Evolutionary conservation across 2,797 vertebrate species (phyloP), one percentile per base, ranked within the genome.

Genomic region (Eleutherodactylus coqui): DNA sequence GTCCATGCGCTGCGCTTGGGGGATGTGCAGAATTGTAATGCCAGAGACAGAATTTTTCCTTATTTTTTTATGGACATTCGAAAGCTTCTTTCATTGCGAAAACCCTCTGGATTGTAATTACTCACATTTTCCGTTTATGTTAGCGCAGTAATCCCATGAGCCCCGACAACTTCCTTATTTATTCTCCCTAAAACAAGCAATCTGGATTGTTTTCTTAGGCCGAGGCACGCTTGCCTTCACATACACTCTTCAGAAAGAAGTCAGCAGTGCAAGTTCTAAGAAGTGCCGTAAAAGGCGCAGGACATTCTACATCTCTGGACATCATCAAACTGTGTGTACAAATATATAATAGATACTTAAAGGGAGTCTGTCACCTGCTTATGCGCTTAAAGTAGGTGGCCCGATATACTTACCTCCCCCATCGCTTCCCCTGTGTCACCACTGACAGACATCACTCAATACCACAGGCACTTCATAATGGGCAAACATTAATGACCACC

Each of bases 141-240:
- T 73, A 83, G 38, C 70, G n/a, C 51, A 75, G 82, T 64, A 62
- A 76, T 84, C 82, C 55, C 55, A 36, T n/a, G 55, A 76, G 72
- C 72, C 21, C 64, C 29, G 53, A 62, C 17, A 43, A 76, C 49
- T 75, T 75, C 82, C 82, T 84, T 75, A 62, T 75, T 75, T 83
- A 83, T 47, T 75, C 72, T 62, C 41, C 32, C n/a, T 75, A 13
- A 83, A 60, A 75, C 51, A 83, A 75, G 69, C 81, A 55, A 38
- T 51, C 6, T 17, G 53, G 49, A 53, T 34, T 70, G 79, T 32
- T 49, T 67, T 47, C 32, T 81, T 81, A 69, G 62, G 14, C 19
- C 17, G 4, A 82, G 64, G 17, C 19, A 69, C 53, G 43, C 47
- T 58, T 78, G 38, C 11, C 41, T 51, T 76, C 47, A 76, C 47